These are phyloP conservation scores for Drosophila repletoides DNA, from an alignment of 1,140 invertebrate genomes.

Conservation along the genomic window DNA sequence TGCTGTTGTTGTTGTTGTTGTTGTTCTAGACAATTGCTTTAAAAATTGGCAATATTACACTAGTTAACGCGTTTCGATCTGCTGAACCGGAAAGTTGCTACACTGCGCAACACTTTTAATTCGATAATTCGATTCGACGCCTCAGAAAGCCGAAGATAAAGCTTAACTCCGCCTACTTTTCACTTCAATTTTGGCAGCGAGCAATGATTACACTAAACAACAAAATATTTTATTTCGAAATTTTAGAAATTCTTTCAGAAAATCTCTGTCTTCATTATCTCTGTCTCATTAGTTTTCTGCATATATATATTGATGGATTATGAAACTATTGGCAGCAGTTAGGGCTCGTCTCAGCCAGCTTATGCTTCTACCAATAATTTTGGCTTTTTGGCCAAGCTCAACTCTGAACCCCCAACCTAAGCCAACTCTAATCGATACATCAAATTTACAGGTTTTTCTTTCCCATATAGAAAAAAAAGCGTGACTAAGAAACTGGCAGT, in stretches of 20 bases:
- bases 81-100: constrained; percentile 52
- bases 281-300: too few species aligned
- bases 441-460: background rate
- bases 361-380: too few species aligned
- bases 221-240: too few species aligned
- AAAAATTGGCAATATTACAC: constrained; percentile 77
- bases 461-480: background rate
- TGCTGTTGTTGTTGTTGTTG: background rate
- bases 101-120: background rate
- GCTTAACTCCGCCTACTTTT: too few species aligned
- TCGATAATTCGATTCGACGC: background rate
- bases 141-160: too few species aligned
- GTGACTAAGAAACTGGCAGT: constrained; percentile 21
- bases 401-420: background rate
- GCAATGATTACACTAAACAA: too few species aligned
- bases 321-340: too few species aligned
- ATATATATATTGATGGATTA: too few species aligned
- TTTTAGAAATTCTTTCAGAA: too few species aligned
- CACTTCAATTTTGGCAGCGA: too few species aligned
- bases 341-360: too few species aligned
- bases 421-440: constrained; percentile 9
- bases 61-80: constrained; percentile 69
- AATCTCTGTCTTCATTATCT: too few species aligned
- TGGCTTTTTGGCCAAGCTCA: background rate
- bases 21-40: constrained; percentile 66